Evolutionary conservation across 1,140 invertebrate genomes (phyloP).

Genomic region (Camponotus vicinus): DNA sequence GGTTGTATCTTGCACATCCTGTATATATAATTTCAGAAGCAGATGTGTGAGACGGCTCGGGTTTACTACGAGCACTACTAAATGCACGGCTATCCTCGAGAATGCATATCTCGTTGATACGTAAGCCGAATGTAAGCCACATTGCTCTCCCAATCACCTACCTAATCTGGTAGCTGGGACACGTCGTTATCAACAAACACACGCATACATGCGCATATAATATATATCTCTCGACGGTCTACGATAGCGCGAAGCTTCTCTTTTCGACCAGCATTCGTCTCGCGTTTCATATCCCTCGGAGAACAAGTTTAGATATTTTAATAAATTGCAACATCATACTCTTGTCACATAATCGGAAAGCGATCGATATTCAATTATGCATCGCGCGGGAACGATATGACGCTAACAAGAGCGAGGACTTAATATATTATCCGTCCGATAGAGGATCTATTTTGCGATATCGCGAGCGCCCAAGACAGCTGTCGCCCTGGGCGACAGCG

Average conservation of each 20-base stretch:
- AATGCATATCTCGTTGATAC: not conserved
- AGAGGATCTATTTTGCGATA: slow-evolving; percentile 47
- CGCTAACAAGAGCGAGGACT: slow-evolving; percentile 21
- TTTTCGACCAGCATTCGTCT: not conserved
- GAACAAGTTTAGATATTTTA: slow-evolving; percentile 4
- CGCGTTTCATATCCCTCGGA: not conserved
- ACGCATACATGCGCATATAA: too few species aligned
- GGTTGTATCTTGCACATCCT: not conserved
- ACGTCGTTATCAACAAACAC: not conserved
- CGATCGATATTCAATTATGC: slow-evolving; percentile 53
- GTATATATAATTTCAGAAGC: not conserved
- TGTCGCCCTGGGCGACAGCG: slow-evolving; percentile 36
- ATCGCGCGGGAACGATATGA: not conserved
- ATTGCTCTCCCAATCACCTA: not conserved
- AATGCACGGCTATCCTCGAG: not conserved
- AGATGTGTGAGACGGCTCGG: too few species aligned
- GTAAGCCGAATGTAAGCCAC: not conserved
- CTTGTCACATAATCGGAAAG: not conserved
- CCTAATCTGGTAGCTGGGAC: slow-evolving; percentile 13
- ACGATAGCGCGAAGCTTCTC: not conserved
- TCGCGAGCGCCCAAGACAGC: slow-evolving; percentile 33
- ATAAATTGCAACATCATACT: slow-evolving; percentile 19
- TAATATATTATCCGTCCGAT: slow-evolving; percentile 47
- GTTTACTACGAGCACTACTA: not conserved
- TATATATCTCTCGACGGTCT: not conserved